Percentiles rank a stretch among this genome's conserved stretches.
phyloP scores from a whole-genome alignment of 2,113 vertebrate genomes.

The Astatoreochromis straeleni region DNA sequence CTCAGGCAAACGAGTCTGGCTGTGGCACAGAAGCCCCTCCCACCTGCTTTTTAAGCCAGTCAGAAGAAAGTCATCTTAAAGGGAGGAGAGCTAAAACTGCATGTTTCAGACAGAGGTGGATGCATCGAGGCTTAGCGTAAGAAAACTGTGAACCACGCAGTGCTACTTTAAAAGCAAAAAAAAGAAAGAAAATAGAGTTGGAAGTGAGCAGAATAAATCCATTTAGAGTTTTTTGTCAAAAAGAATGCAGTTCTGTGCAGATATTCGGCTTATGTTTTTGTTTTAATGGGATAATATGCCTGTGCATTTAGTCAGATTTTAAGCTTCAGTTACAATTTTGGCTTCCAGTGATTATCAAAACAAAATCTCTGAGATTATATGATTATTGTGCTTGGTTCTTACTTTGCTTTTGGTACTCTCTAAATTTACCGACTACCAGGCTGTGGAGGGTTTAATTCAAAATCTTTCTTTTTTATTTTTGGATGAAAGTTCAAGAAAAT shows the following conservation, averaged over 20 bases:
- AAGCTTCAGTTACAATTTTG: not conserved
- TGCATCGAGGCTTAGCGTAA: fast-evolving
- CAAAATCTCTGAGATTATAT: not conserved
- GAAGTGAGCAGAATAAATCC: not conserved
- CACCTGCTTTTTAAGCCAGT: not conserved
- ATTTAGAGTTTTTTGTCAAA: not conserved
- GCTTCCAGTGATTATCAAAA: not conserved
- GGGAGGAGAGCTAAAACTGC: not conserved
- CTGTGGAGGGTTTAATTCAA: not conserved
- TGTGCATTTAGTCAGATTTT: not conserved
- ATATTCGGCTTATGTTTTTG: not conserved
- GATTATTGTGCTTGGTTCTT: not conserved
- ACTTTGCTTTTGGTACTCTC: not conserved
- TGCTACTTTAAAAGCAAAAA: not conserved
- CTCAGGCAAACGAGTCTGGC: not conserved
- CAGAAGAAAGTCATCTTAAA: not conserved
- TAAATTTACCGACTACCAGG: not conserved
- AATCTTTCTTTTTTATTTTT: not conserved
- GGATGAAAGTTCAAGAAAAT: not conserved
- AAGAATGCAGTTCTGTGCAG: not conserved
- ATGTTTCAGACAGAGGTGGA: not conserved
- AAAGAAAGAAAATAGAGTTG: not conserved
- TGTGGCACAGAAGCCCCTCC: not conserved
- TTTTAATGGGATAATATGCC: not conserved
- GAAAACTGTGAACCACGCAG: not conserved